Conservation (phyloP, 92 coral and sea anemone genomes). For the Isaurus tuberculatus region DNA sequence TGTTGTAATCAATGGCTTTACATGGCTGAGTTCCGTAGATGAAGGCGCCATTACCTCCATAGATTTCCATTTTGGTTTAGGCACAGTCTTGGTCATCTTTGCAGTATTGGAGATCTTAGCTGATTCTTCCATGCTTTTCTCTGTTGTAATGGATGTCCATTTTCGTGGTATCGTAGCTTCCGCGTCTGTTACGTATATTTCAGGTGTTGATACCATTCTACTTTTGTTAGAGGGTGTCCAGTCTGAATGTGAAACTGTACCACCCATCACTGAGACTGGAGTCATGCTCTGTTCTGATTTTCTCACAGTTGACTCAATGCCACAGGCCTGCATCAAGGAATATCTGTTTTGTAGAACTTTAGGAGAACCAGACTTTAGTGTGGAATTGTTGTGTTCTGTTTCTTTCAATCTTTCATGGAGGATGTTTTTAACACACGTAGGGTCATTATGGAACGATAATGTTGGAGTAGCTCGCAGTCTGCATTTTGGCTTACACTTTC, state of each 20-base stretch:
- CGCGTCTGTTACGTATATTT: background rate
- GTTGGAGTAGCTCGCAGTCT: background rate
- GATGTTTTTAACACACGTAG: background rate
- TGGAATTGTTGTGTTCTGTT: background rate
- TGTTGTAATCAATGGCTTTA: background rate
- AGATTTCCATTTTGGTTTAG: background rate
- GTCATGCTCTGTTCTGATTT: background rate
- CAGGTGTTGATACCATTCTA: background rate
- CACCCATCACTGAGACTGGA: background rate
- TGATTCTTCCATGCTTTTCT: background rate
- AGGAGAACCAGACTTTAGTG: background rate
- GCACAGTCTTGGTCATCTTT: background rate
- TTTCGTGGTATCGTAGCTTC: background rate
- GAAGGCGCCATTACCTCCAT: background rate
- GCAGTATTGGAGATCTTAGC: background rate
- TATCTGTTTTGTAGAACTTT: background rate
- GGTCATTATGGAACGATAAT: background rate
- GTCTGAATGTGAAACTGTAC: background rate
- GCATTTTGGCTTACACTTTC: background rate
- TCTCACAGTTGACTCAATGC: background rate
- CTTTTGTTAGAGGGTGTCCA: background rate
- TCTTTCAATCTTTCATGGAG: background rate
- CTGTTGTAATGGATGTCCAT: background rate
- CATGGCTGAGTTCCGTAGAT: background rate
- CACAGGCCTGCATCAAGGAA: background rate